Evolutionary conservation across 2,797 vertebrate genomes (phyloP), one percentile per base, ranked within the genome.

Genomic region (Danio choprae): DNA sequence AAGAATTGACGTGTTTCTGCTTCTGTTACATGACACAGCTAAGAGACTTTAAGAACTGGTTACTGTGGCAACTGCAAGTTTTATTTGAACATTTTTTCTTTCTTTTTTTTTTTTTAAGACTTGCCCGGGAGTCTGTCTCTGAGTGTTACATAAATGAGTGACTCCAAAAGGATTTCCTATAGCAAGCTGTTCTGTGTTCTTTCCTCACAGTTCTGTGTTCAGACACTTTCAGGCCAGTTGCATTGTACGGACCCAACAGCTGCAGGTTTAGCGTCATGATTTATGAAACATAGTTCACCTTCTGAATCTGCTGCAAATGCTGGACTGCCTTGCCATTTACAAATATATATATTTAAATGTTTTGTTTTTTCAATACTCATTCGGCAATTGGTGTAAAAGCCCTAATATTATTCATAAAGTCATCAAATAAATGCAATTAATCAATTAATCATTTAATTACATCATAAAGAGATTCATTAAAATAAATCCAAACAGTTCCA

Each of bases 161-260:
- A 76, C 80, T 80, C 84, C 84, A 85, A 80, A 87, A 83, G 90
- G 90, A 88, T 91, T 92, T 91, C 88, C 89, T 90, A 83, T 88
- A 87, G 89, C 85, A 85, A 81, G 84, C 88, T 83, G 89, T 86
- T 86, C 87, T 87, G 90, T 88, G 41, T n/a, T 55, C 41, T 70
- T 18, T 58, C 22, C 38, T 5, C 9, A 22, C 8, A 51, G 12
- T 18, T 48, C 44, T 20, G 22, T 74, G 29, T 73, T 72, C 41
- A 41, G 69, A 40, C 59, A 70, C 13, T 67, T 46, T 58, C 41
- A 51, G 67, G 71, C 13, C 38, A 44, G 41, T 56, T 44, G 20
- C 40, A 6, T 71, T 40, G 56, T 65, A 44, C 58, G 73, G 41
- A 50, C 29, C 18, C 9, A 36, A 20, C 46, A 36, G 40, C 65